phyloP scores from a whole-genome alignment of 2,797 vertebrate species.

The Neomorphus geoffroyi region DNA sequence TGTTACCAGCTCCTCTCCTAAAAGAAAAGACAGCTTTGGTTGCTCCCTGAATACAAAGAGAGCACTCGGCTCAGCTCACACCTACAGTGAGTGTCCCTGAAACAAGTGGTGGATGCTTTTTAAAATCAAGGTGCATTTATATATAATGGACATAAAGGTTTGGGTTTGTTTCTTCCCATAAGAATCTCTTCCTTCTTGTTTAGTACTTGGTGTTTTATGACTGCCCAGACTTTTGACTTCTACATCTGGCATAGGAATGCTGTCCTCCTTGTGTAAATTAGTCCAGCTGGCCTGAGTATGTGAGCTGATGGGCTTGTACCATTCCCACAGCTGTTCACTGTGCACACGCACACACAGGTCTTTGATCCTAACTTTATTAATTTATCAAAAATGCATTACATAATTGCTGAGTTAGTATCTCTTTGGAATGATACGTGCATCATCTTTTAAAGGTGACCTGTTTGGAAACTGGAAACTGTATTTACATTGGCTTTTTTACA shows the following conservation, averaged over 20 bases:
- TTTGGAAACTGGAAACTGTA: not conserved
- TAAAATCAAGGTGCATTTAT: not conserved
- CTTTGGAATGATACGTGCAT: not conserved
- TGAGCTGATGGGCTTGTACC: not conserved
- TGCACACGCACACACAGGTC: accelerated
- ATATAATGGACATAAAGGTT: not conserved
- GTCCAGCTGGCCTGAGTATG: accelerated
- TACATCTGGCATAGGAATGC: not conserved
- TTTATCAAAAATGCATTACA: not conserved
- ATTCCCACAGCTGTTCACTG: not conserved
- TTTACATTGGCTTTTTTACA: not conserved
- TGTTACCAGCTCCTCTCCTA: not conserved
- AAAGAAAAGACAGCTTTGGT: not conserved
- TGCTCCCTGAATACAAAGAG: not conserved
- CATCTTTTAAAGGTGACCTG: not conserved
- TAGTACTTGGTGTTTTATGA: not conserved
- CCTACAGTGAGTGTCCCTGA: not conserved
- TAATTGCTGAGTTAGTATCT: not conserved
- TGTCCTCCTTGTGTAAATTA: not conserved
- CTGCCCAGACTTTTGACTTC: not conserved
- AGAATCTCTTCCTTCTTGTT: not conserved
- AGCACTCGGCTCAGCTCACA: not conserved
- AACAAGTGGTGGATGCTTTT: not conserved
- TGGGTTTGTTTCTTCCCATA: not conserved
- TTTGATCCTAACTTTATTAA: not conserved